Evolutionary conservation across 2,113 vertebrate species (phyloP), one percentile per base, ranked within the genome.

Genomic region (Rhinogobius similis): DNA sequence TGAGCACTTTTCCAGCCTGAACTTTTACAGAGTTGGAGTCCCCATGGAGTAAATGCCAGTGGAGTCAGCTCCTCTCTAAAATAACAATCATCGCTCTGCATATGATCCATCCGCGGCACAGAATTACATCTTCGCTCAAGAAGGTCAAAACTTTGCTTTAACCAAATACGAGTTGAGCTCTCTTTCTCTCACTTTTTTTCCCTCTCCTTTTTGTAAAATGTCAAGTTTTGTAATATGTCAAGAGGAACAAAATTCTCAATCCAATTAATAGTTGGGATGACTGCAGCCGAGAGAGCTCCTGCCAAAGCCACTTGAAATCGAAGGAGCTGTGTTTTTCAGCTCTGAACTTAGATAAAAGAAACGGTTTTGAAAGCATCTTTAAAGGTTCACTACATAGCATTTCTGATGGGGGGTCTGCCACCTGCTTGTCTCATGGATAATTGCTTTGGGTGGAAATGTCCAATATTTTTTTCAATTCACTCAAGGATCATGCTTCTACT

Each of bases 181-280:
- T 68, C 12, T 64, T 69, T 65, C 46, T 53, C 53, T 38, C 65
- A 7, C 32, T 75, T 29, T 44, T 46, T 50, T 61, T 27, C 46
- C 29, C 21, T 27, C 21, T 21, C 43, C 41, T 27, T 63, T 55
- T 16, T 48, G 67, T 56, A n/a, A 82, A 82, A 82, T 76, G 72
- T 78, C 72, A 82, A 67, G 69, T 70, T 79, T 70, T 58, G 55
- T 67, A 61, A 76, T 69, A 67, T 73, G 76, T 73, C 81, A 83
- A 69, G 32, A 67, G 27, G 73, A 76, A 79, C 69, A 70, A 68
- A 72, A 76, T 67, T 62, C 68, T 72, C 75, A 18, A 52, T 72
- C 67, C 55, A 78, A 73, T 78, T 78, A 75, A 70, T 62, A 62
- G 23, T n/a, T 52, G 55, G 23, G 39, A 63, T 68, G 53, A 41